Percentiles rank a stretch among this genome's conserved stretches.
phyloP scores from a whole-genome alignment of 2,113 vertebrate genomes.

The Cynocephalus volans region DNA sequence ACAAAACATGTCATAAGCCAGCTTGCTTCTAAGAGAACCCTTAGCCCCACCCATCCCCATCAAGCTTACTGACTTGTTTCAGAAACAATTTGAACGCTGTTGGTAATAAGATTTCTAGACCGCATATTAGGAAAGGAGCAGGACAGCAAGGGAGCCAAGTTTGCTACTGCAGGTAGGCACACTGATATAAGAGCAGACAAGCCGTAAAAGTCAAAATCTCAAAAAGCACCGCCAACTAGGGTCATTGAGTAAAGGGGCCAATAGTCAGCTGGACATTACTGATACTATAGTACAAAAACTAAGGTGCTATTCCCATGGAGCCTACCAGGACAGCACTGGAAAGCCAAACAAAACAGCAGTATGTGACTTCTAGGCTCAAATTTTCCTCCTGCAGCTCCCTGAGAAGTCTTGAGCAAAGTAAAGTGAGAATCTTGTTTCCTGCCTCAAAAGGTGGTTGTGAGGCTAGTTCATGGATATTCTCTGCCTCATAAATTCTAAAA shows the following conservation, averaged over 20 bases:
- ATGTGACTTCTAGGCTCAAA: neutral
- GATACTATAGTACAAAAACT: neutral
- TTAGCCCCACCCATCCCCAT: neutral
- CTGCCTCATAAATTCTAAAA: constrained; percentile 14
- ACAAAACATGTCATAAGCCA: constrained; percentile 58
- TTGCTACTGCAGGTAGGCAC: neutral
- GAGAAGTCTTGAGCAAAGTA: neutral
- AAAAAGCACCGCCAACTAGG: neutral
- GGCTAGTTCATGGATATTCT: neutral
- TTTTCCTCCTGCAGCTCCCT: neutral
- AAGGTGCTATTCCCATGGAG: neutral
- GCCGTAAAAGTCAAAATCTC: neutral
- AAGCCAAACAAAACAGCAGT: neutral
- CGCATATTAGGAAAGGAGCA: neutral
- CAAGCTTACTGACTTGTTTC: neutral
- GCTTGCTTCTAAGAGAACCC: neutral
- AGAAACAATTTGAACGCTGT: neutral
- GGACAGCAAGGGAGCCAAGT: neutral
- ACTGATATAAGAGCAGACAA: neutral
- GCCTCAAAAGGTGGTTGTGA: neutral
- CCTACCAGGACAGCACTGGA: neutral
- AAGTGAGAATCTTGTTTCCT: neutral
- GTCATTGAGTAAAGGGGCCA: neutral
- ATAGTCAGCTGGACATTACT: neutral
- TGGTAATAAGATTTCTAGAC: neutral